Percentiles rank a stretch among this genome's conserved stretches.
Evolutionary conservation across 1,140 invertebrate species (phyloP).

Genomic region (Drosophila setifemur): DNA sequence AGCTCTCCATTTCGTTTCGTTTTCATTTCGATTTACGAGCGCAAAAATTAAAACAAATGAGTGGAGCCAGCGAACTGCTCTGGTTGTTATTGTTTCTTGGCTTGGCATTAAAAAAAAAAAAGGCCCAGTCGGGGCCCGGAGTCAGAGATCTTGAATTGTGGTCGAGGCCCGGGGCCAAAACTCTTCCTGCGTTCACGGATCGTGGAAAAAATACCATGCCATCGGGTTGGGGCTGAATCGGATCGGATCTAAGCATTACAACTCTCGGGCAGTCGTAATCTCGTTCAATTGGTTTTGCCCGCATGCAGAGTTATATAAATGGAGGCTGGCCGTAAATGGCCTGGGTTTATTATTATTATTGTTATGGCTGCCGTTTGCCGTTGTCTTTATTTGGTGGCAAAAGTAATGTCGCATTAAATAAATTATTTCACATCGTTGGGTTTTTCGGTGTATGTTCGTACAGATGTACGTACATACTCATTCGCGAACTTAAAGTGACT

Average conservation of each 20-base stretch:
- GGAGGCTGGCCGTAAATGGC: slow-evolving; percentile 62
- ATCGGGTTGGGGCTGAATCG: slow-evolving; percentile 3
- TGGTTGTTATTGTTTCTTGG: slow-evolving; percentile 47
- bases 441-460: slow-evolving; percentile 1
- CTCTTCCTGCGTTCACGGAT: slow-evolving; percentile 45
- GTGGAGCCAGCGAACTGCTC: slow-evolving; percentile 59
- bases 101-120: slow-evolving; percentile 28
- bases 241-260: slow-evolving; percentile 17
- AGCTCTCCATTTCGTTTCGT: slow-evolving; percentile 70
- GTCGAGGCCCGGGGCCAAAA: slow-evolving; percentile 24
- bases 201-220: slow-evolving; percentile 10
- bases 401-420: slow-evolving; percentile 71
- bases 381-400: slow-evolving; percentile 71
- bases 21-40: slow-evolving; percentile 80
- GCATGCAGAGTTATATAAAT: slow-evolving; percentile 34
- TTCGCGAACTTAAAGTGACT: slow-evolving; percentile 37
- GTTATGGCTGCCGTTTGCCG: slow-evolving; percentile 51
- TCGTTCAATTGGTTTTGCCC: slow-evolving; percentile 22
- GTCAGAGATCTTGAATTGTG: slow-evolving; percentile 58
- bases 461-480: neutral
- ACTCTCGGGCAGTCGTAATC: slow-evolving; percentile 7
- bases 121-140: slow-evolving; percentile 4
- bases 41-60: slow-evolving; percentile 71
- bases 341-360: slow-evolving; percentile 53
- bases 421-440: slow-evolving; percentile 63